Evolutionary conservation across 2,113 vertebrate genomes (phyloP), one percentile per base, ranked within the genome.

Genomic region (Menidia beryllina): DNA sequence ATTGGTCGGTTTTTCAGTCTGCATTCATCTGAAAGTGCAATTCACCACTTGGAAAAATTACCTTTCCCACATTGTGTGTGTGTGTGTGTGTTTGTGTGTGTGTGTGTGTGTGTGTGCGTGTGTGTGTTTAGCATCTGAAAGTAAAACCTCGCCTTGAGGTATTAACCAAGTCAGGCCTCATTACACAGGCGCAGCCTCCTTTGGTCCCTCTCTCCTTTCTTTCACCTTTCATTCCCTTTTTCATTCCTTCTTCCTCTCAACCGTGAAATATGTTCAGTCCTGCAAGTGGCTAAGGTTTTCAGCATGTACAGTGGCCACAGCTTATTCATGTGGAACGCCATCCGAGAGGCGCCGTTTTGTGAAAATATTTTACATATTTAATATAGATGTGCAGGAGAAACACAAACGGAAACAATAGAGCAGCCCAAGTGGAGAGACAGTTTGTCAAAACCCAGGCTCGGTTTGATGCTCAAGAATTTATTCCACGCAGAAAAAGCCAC

Each of bases 111-210:
- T 55, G 50, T 5, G 14, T 21, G 61, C 27, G 52, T 52, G 52
- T 64, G 64, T 61, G 55, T 69, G 52, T 77, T 63, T 62, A 30
- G 58, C 51, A 27, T 75, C 73, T 17, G 67, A 77, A 77, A 72
- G 55, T 62, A 64, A 72, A 84, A 61, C 53, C 66, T 84, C 47
- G 57, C 82, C 79, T 78, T 59, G 77, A 84, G 82, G 65, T 83
- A 85, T 86, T 84, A 86, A 76, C 69, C 36, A 48, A 60, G 84
- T 81, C 84, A 89, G 72, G 87, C 84, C 62, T 89, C 87, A 89
- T 89, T 85, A 81, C 82, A 75, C 76, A 71, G 60, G 69, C 60
- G 23, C 66, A 70, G 56, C 49, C 55, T 58, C 68, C 47, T 49
- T 41, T 24, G 51, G 48, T 30, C 20, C 61, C 27, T 38, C 47